Evolutionary conservation across 1,140 invertebrate species (phyloP).

Genomic region (Sesamia nonagrioides): DNA sequence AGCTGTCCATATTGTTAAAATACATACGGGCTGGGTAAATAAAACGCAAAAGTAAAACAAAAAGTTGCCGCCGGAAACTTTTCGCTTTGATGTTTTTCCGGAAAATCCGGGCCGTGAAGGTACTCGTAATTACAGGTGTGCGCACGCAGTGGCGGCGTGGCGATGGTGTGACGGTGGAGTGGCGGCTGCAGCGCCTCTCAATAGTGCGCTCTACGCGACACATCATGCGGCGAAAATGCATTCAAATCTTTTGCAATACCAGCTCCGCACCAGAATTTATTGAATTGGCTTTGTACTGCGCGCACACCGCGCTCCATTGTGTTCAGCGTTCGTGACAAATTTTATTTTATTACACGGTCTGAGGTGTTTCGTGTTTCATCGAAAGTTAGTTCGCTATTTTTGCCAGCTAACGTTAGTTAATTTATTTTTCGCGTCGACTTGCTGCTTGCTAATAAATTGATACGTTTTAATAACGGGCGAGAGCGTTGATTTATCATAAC

Average conservation of each 20-base stretch:
- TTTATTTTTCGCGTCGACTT: neutral
- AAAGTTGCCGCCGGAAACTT: constrained; percentile 40
- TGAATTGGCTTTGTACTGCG: constrained; percentile 76
- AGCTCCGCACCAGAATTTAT: constrained; percentile 75
- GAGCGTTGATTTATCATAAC: constrained; percentile 31
- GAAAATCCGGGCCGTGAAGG: constrained; percentile 41
- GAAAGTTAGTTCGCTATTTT: constrained; percentile 38
- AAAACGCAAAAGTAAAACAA: constrained; percentile 41
- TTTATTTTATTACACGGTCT: constrained; percentile 71
- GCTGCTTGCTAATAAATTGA: neutral
- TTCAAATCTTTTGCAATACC: constrained; percentile 78
- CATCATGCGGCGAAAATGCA: constrained; percentile 75
- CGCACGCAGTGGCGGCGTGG: constrained; percentile 17
- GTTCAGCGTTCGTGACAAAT: constrained; percentile 72
- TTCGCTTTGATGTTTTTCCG: constrained; percentile 57
- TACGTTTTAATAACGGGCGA: neutral
- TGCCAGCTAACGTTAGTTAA: neutral
- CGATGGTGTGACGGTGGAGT: neutral
- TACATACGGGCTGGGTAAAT: constrained; percentile 35
- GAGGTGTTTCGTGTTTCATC: constrained; percentile 56
- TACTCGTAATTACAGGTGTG: constrained; percentile 58
- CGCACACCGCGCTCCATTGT: constrained; percentile 72
- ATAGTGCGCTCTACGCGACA: constrained; percentile 54
- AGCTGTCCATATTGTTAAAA: neutral
- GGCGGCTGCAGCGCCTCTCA: constrained; percentile 21